Conservation (phyloP, 2,797 vertebrate species). For the Gorsachius magnificus region DNA sequence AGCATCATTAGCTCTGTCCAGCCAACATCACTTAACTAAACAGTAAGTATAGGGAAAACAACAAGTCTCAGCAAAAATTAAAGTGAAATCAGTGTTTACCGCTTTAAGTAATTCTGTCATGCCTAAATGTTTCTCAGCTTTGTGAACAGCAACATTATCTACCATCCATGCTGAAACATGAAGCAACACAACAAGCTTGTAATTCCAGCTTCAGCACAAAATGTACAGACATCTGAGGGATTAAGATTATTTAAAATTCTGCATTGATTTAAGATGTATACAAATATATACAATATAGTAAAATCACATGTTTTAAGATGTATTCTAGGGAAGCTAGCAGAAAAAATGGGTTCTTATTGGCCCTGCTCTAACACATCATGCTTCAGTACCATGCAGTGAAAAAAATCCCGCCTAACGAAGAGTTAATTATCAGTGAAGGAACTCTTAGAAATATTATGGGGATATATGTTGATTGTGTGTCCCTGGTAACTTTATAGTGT, state of each 20-base stretch:
- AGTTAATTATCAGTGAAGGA: constrained; percentile 5
- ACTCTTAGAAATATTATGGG: not conserved
- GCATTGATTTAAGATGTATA: not conserved
- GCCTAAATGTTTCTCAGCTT: not conserved
- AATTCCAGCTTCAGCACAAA: not conserved
- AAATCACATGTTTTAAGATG: not conserved
- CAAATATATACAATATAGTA: not conserved
- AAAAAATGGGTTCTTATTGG: not conserved
- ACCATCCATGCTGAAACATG: not conserved
- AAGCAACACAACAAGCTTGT: not conserved
- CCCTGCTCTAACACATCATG: not conserved
- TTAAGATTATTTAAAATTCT: not conserved
- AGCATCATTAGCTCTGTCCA: not conserved
- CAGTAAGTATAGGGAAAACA: not conserved
- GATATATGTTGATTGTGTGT: not conserved
- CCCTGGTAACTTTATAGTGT: constrained; percentile 17
- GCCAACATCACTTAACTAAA: not conserved
- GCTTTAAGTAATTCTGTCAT: not conserved
- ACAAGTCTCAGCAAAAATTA: not conserved
- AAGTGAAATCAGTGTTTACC: not conserved
- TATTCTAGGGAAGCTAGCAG: not conserved
- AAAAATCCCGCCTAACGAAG: not conserved
- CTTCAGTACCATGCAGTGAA: not conserved
- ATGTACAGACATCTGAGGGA: not conserved
- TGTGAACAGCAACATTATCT: not conserved